phyloP scores from a whole-genome alignment of 2,888 invertebrate species.

The Mellilla xanthometata region DNA sequence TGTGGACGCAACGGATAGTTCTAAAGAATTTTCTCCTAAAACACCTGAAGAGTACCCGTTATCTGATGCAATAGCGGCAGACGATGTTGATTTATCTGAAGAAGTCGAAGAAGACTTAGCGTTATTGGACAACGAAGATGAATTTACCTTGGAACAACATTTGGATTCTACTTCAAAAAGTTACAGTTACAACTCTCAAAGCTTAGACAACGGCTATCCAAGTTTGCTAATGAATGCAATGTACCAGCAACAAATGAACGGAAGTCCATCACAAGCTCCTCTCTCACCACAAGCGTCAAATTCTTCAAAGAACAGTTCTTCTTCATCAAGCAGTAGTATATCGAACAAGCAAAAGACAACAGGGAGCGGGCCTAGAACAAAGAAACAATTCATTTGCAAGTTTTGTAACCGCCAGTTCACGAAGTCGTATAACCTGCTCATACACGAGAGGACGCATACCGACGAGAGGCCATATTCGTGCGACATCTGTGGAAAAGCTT shows the following conservation, averaged over 20 bases:
- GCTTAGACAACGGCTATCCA: constrained; percentile 86
- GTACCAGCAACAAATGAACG: constrained; percentile 82
- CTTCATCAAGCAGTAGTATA: constrained; percentile 72
- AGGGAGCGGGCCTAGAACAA: constrained; percentile 90
- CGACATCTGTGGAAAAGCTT: constrained; percentile 98
- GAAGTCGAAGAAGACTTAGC: constrained; percentile 89
- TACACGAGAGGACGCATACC: constrained; percentile 98
- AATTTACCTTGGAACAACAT: constrained; percentile 83
- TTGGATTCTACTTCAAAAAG: constrained; percentile 72
- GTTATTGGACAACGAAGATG: constrained; percentile 89
- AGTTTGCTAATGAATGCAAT: constrained; percentile 87
- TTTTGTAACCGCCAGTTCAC: constrained; percentile 99
- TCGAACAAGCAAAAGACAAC: constrained; percentile 73
- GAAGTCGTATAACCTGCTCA: constrained; percentile 97
- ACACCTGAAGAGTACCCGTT: constrained; percentile 76
- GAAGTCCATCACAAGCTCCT: constrained; percentile 72
- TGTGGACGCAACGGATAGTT: constrained; percentile 62
- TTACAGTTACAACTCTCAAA: constrained; percentile 75
- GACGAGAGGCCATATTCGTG: constrained; percentile 98
- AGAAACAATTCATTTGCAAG: constrained; percentile 99
- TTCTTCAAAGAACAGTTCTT: constrained; percentile 73
- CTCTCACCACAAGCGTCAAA: constrained; percentile 71
- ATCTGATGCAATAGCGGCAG: constrained; percentile 79
- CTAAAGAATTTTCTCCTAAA: constrained; percentile 71
- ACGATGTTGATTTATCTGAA: constrained; percentile 86